phyloP scores from a whole-genome alignment of 2,888 invertebrate species.

The Celastrina argiolus region DNA sequence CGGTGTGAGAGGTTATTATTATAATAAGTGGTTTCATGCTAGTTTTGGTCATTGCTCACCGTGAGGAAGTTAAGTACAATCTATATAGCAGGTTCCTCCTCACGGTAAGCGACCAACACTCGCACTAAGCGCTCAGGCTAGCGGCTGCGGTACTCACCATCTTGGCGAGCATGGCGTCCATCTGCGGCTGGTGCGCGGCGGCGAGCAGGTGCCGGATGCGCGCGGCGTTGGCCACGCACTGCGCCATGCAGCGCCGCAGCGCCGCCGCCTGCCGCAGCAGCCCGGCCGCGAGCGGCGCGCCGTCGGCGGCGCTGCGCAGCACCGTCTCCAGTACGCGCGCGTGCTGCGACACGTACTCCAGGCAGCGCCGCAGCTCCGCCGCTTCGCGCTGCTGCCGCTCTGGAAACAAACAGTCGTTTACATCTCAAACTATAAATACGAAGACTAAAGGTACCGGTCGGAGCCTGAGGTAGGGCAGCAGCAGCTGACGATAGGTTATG shows the following conservation, averaged over 20 bases:
- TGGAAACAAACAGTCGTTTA: conserved; percentile 32
- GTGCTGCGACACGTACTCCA: conserved; percentile 70
- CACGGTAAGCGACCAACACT: too few species aligned
- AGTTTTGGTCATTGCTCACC: too few species aligned
- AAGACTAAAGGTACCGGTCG: too few species aligned
- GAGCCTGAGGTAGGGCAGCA: too few species aligned
- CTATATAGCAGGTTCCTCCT: too few species aligned
- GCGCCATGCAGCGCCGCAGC: conserved; percentile 72
- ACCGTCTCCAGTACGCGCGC: conserved; percentile 68
- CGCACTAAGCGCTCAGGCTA: neutral
- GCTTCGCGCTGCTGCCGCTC: conserved; percentile 68
- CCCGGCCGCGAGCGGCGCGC: conserved; percentile 59
- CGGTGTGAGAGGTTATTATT: too few species aligned
- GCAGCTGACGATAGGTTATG: too few species aligned
- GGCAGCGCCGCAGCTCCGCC: conserved; percentile 66
- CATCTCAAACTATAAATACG: neutral
- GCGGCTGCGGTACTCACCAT: conserved; percentile 49
- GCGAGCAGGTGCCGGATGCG: conserved; percentile 64
- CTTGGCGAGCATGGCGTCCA: conserved; percentile 71
- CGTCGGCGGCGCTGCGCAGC: conserved; percentile 55
- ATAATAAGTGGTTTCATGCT: too few species aligned
- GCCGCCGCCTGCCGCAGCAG: conserved; percentile 67
- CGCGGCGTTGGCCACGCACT: conserved; percentile 69
- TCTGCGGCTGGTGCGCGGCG: conserved; percentile 65
- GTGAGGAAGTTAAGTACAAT: too few species aligned